Conservation (phyloP, 2,888 invertebrate genomes). For the Gnatocerus cornutus region DNA sequence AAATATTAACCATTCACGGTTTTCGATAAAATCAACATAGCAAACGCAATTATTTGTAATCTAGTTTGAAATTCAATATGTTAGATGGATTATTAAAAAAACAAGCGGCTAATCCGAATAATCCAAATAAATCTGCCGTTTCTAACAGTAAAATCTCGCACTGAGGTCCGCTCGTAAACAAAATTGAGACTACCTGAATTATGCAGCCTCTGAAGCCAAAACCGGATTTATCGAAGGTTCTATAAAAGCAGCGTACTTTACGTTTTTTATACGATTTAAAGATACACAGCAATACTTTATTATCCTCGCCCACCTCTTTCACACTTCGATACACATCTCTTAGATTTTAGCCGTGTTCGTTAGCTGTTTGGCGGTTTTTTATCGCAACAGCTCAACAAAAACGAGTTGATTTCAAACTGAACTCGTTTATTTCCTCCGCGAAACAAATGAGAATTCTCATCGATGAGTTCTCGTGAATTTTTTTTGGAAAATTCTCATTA, state of each 20-base stretch:
- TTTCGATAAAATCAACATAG: background rate
- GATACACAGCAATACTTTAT: slow-evolving; percentile 47
- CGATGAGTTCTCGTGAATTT: slow-evolving; percentile 7
- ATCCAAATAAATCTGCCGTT: background rate
- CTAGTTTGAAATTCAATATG: background rate
- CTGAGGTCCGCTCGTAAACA: slow-evolving; percentile 9
- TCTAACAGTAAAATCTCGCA: background rate
- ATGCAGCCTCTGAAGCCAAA: slow-evolving; percentile 32
- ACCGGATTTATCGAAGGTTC: slow-evolving; percentile 47
- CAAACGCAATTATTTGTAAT: background rate
- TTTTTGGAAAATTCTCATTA: slow-evolving; percentile 35
- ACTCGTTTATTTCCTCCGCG: slow-evolving; percentile 29
- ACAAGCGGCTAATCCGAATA: background rate
- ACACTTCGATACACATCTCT: slow-evolving; percentile 53
- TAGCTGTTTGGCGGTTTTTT: slow-evolving; percentile 46
- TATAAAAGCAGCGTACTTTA: slow-evolving; percentile 46
- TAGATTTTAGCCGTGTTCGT: slow-evolving; percentile 46
- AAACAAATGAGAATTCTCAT: slow-evolving; percentile 25
- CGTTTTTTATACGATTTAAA: slow-evolving; percentile 43
- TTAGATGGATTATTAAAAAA: no score
- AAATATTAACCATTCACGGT: background rate
- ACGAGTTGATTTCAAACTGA: slow-evolving; percentile 27
- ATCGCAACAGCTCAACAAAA: slow-evolving; percentile 32
- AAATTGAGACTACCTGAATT: slow-evolving; percentile 25
- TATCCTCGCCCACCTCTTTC: slow-evolving; percentile 45